Evolutionary conservation across 2,888 invertebrate genomes (phyloP).

Genomic region (Cryptocheilus praepositus): DNA sequence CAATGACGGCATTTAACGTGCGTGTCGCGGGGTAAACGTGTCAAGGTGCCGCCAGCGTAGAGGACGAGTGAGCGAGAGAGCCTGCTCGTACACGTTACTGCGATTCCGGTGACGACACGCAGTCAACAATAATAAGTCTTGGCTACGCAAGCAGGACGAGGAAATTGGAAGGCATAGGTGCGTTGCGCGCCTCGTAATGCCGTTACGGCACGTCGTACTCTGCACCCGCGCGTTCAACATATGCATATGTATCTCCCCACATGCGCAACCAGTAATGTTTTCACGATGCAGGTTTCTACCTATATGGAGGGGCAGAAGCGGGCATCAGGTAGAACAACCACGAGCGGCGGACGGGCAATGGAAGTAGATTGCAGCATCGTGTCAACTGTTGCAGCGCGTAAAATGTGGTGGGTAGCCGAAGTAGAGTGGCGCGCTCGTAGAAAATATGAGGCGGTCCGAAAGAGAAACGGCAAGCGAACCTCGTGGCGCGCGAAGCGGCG

Average conservation of each 20-base stretch:
- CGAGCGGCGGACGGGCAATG: no score
- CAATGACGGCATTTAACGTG: constrained; percentile 19
- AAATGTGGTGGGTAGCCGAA: constrained; percentile 50
- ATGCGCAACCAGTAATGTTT: no score
- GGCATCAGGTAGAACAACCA: no score
- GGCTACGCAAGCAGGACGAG: background rate
- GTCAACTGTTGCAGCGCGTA: constrained; percentile 33
- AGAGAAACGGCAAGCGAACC: constrained; percentile 13
- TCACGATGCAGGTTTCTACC: no score
- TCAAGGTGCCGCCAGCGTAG: constrained; percentile 59
- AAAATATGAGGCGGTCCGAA: background rate
- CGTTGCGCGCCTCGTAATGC: background rate
- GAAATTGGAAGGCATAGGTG: background rate
- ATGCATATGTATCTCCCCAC: no score
- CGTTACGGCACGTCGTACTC: background rate
- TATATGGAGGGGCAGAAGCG: no score
- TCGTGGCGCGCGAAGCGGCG: constrained; percentile 10
- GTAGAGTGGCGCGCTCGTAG: background rate
- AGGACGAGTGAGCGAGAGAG: constrained; percentile 17
- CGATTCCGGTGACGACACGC: constrained; percentile 46
- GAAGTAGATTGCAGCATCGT: background rate
- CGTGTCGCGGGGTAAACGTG: constrained; percentile 61
- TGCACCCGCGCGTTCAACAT: no score
- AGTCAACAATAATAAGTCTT: constrained; percentile 20
- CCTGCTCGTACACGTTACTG: constrained; percentile 3